phyloP scores from a whole-genome alignment of 2,113 vertebrate genomes.

The Anoplopoma fimbria region DNA sequence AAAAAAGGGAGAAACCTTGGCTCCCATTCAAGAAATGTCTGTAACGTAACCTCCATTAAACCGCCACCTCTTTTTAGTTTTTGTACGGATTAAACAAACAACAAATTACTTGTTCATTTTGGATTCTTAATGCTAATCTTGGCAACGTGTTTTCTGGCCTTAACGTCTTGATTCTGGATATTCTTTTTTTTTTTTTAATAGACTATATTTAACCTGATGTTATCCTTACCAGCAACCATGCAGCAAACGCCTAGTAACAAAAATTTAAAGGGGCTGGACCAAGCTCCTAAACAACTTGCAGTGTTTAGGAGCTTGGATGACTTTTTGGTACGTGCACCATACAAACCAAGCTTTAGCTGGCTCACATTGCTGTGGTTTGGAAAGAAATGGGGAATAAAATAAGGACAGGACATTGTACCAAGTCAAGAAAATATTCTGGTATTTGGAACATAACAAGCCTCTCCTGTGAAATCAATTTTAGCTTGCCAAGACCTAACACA shows the following conservation, averaged over 20 bases:
- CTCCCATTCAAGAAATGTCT: neutral
- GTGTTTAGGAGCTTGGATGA: too few relatives aligned
- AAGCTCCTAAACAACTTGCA: too few relatives aligned
- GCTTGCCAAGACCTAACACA: slow-evolving; percentile 43
- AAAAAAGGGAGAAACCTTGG: neutral
- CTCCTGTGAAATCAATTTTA: slow-evolving; percentile 55
- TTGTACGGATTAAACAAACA: neutral
- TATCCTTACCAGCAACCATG: too few relatives aligned
- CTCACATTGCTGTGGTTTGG: neutral
- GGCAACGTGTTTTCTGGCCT: too few relatives aligned
- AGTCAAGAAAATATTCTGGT: slow-evolving; percentile 29
- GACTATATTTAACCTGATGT: neutral
- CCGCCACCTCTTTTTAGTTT: neutral
- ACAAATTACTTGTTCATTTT: neutral
- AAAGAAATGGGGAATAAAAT: slow-evolving; percentile 16
- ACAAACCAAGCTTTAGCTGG: neutral
- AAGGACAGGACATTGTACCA: neutral
- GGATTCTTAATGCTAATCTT: neutral
- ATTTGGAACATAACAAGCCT: slow-evolving; percentile 40
- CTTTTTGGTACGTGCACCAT: neutral
- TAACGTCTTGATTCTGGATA: neutral
- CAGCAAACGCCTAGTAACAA: neutral
- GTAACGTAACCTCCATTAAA: neutral
- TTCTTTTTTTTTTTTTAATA: slow-evolving; percentile 20
- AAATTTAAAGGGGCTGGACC: neutral